phyloP scores from a whole-genome alignment of 2,888 invertebrate species.

The Cerastis rubricosa region DNA sequence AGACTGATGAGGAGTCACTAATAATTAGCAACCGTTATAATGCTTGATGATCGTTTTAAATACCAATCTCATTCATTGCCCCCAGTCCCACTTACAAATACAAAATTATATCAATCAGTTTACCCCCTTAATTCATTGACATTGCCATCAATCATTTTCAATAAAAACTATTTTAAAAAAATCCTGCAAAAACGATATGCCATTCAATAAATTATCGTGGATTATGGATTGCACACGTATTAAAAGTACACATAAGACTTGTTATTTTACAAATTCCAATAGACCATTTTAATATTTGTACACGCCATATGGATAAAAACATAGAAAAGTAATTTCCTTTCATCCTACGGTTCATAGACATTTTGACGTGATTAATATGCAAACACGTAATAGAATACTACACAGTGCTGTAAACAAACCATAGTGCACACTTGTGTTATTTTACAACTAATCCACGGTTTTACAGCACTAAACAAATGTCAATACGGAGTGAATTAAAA shows the following conservation, averaged over 20 bases:
- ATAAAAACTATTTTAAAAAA: slow-evolving; percentile 17
- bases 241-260: slow-evolving; percentile 29
- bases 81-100: slow-evolving; percentile 12
- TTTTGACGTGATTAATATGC: slow-evolving; percentile 27
- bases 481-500: slow-evolving; percentile 44
- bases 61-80: background rate
- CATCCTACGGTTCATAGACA: slow-evolving; percentile 25
- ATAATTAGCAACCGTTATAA: background rate
- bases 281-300: slow-evolving; percentile 27
- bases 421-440: slow-evolving; percentile 53
- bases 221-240: slow-evolving; percentile 27
- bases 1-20: too few species aligned
- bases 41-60: background rate
- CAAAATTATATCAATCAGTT: slow-evolving; percentile 30
- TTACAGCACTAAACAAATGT: slow-evolving; percentile 39
- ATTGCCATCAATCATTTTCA: slow-evolving; percentile 37
- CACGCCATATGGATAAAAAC: slow-evolving; percentile 11
- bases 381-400: slow-evolving; percentile 49
- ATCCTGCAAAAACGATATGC: background rate
- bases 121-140: slow-evolving; percentile 13
- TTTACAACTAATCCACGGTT: slow-evolving; percentile 43
- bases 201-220: background rate
- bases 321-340: slow-evolving; percentile 40
- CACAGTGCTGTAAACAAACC: slow-evolving; percentile 37
- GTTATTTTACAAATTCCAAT: slow-evolving; percentile 37